Conservation (phyloP, 2,797 vertebrate species). For the Pagetopsis macropterus region DNA sequence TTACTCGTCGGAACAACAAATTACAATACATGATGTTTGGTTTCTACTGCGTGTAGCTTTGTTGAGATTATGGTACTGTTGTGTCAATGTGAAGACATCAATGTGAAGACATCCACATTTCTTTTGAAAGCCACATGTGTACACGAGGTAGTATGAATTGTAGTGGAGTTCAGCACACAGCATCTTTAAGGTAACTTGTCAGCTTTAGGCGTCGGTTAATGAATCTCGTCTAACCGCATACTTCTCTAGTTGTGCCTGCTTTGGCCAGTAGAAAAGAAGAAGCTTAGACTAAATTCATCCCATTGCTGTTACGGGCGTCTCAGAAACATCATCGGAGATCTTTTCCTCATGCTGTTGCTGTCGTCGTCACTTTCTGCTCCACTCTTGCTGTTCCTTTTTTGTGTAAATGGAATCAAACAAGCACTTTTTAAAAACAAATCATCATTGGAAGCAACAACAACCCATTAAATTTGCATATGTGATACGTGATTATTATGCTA, state of each 20-base stretch:
- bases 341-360: conserved; percentile 40
- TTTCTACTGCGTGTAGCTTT: conserved; percentile 76
- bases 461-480: conserved; percentile 78
- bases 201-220: conserved; percentile 9
- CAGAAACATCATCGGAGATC: conserved; percentile 30
- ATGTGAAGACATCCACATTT: conserved; percentile 75
- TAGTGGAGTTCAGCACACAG: conserved; percentile 47
- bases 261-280: conserved; percentile 26
- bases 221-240: conserved; percentile 13
- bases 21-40: conserved; percentile 66
- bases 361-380: conserved; percentile 63
- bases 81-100: conserved; percentile 79
- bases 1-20: conserved; percentile 69
- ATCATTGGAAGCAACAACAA: conserved; percentile 80
- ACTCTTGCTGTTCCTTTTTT: conserved; percentile 66
- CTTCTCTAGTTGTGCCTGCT: conserved; percentile 25
- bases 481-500: conserved; percentile 69
- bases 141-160: conserved; percentile 47
- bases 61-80: conserved; percentile 83
- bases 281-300: conserved; percentile 9
- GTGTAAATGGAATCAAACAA: conserved; percentile 83
- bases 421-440: conserved; percentile 84
- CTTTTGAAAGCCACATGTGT: conserved; percentile 63
- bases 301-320: conserved; percentile 19
- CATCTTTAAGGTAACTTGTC: conserved; percentile 28